A percentile compares a stretch with the other conserved stretches of the same genome.
Conservation (phyloP, 1,140 invertebrate genomes). For the Spodoptera frugiperda region DNA sequence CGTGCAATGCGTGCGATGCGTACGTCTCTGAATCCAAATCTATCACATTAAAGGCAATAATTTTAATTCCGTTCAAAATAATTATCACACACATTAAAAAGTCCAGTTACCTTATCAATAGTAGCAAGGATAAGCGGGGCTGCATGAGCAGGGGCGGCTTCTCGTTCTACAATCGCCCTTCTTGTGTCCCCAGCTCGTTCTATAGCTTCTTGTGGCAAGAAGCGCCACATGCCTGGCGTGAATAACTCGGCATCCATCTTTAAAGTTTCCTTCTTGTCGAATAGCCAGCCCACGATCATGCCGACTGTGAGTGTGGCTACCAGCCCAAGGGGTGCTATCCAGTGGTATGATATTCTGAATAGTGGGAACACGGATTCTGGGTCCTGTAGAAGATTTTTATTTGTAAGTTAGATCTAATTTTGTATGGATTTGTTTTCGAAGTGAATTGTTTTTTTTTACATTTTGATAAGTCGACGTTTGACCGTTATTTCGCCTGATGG, state of each 20-base stretch:
- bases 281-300: constrained; percentile 71
- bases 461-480: no score
- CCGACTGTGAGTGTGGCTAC: constrained; percentile 74
- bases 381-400: constrained; percentile 59
- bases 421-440: no score
- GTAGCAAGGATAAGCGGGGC: constrained; percentile 67
- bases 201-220: constrained; percentile 66
- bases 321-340: constrained; percentile 90
- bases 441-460: no score
- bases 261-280: constrained; percentile 59
- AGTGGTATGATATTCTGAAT: constrained; percentile 91
- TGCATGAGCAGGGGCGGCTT: constrained; percentile 56
- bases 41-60: no score
- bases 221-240: constrained; percentile 76
- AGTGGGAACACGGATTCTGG: constrained; percentile 88
- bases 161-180: constrained; percentile 48
- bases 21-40: no score
- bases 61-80: no score
- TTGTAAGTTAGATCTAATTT: not conserved
- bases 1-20: no score
- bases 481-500: no score
- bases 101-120: constrained; percentile 57
- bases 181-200: constrained; percentile 64
- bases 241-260: constrained; percentile 81
- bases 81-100: no score